Base-by-base conservation (phyloP, 2,888 invertebrate genomes). In the Sisyra nigra region DNA sequence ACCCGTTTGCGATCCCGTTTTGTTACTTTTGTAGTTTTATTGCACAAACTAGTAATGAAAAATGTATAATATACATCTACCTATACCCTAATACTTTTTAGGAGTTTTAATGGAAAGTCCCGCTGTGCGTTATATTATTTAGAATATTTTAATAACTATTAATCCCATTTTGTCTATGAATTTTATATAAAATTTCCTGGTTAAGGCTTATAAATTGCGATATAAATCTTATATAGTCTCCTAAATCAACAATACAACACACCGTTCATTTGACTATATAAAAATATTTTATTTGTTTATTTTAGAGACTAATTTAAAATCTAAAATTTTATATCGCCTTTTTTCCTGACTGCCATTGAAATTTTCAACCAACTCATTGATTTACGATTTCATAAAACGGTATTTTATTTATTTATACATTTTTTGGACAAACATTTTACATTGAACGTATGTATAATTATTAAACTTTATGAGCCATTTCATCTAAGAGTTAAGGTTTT, bases 321-420 rank as follows among this genome's bases (percentile, higher is more conserved):
- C 35, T 35, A 35, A 35, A 34, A 34, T 10, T 35, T 35, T 35
- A 15, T 35, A 15, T 15, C 17, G 17, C 17, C 17, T 35, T 35
- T 35, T 35, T 15, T 15, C 14, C 17, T 15, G 35, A 35, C 24
- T 24, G 24, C 24, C 24, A 24, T 24, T 35, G 14, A 15, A 24
- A 24, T 24, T 24, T 24, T 24, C 24, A 39, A 39, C 39, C 13
- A 19, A n/a, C 10, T n/a, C 13, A 39, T 39, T 41, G 41, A 41
- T 41, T 41, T 41, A 41, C 24, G 31, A 31, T 41, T 41, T 41
- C 41, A 41, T 41, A 41, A 41, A 41, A 41, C 18, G 29, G 31
- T 32, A 41, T 41, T 41, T 41, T 41, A 41, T 41, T 31, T 41
- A 32, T 30, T 32, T 41, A 32, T 14, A 41, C 32, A 41, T 38